Evolutionary conservation across 1,140 invertebrate genomes (phyloP).

Genomic region (Drosophila mayri): DNA sequence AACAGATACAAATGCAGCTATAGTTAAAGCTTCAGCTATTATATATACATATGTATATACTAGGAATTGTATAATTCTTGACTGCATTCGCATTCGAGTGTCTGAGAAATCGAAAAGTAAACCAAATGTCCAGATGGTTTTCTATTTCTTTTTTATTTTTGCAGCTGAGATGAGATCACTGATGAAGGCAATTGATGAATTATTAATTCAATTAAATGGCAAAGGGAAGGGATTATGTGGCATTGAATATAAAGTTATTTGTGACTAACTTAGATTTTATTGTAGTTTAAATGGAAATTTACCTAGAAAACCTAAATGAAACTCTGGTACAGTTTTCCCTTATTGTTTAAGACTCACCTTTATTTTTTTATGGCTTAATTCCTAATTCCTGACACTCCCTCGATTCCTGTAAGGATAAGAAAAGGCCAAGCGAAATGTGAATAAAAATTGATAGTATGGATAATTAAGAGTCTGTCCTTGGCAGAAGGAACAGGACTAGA

Average conservation of each 20-base stretch:
- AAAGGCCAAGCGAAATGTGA: not conserved
- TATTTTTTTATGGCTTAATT: too few species aligned
- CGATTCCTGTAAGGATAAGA: not conserved
- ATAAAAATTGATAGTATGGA: slow-evolving; percentile 11
- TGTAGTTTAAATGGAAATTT: not conserved
- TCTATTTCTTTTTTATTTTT: not conserved
- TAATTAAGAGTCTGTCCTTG: slow-evolving; percentile 12
- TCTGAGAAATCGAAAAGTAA: slow-evolving; percentile 9
- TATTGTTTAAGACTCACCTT: not conserved
- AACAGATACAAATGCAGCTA: slow-evolving; percentile 12
- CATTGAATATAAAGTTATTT: not conserved
- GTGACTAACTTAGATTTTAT: not conserved
- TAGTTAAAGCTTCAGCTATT: not conserved
- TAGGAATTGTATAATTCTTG: slow-evolving; percentile 66
- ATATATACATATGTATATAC: too few species aligned
- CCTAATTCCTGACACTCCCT: not conserved
- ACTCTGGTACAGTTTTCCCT: too few species aligned
- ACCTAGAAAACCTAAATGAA: not conserved
- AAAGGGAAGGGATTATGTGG: not conserved
- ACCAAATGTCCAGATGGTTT: slow-evolving; percentile 28
- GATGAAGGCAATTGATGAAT: slow-evolving; percentile 9
- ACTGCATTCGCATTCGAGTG: slow-evolving; percentile 43
- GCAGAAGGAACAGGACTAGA: not conserved
- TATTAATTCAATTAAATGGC: not conserved
- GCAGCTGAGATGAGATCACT: slow-evolving; percentile 8